A percentile compares a stretch with the other conserved stretches of the same genome.
Conservation (phyloP, 1,140 invertebrate species). For the Lepidurus arcticus region DNA sequence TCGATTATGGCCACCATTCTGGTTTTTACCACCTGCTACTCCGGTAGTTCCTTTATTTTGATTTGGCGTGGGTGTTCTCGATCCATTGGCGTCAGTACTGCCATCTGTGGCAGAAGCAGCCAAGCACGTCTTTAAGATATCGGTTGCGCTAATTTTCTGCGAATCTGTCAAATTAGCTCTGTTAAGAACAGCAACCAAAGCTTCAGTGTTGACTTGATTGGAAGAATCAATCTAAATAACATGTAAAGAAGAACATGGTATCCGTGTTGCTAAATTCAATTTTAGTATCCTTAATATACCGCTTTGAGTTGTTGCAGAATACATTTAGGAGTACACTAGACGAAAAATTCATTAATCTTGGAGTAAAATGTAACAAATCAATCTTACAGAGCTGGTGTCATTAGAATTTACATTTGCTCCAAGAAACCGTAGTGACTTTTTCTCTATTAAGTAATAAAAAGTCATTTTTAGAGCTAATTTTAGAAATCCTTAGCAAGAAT, state of each 20-base stretch:
- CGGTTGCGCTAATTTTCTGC: not conserved
- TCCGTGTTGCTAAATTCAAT: not conserved
- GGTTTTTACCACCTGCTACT: no score
- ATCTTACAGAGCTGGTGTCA: no score
- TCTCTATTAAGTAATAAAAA: not conserved
- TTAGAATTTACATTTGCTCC: no score
- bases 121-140: not conserved
- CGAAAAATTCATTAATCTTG: not conserved
- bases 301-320: not conserved
- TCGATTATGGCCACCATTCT: no score
- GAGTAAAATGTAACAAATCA: not conserved
- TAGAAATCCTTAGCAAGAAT: not conserved
- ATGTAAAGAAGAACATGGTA: not conserved
- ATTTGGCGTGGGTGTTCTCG: no score
- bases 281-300: not conserved
- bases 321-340: not conserved
- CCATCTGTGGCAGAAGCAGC: not conserved
- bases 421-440: no score
- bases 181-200: not conserved
- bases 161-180: not conserved
- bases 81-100: no score
- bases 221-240: not conserved
- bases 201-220: not conserved
- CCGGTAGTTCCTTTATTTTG: no score
- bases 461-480: not conserved